These are phyloP conservation scores for Nomada ferruginata DNA, from an alignment of 2,888 invertebrate species.

Conservation along the genomic window DNA sequence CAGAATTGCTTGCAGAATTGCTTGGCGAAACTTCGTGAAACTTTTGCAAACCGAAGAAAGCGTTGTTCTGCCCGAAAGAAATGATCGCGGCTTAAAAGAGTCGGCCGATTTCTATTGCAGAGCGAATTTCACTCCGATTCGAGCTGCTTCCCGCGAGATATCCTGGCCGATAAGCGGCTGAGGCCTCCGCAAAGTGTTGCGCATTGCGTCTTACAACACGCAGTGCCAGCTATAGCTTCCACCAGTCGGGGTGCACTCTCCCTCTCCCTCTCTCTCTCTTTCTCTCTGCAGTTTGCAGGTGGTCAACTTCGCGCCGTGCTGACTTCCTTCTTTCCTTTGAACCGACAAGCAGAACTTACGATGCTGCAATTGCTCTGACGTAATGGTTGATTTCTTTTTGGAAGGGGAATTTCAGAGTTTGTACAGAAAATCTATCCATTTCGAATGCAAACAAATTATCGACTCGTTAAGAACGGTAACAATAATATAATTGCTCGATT, in stretches of 20 bases:
- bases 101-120: conserved; percentile 1
- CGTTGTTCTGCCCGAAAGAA: not conserved
- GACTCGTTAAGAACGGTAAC: too few relatives aligned
- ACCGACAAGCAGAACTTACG: not conserved
- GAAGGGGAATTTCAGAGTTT: too few relatives aligned
- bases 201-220: conserved; percentile 81
- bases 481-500: too few relatives aligned
- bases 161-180: conserved; percentile 52
- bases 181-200: conserved; percentile 80
- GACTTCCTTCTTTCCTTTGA: not conserved
- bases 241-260: conserved; percentile 45
- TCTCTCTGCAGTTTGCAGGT: conserved; percentile 74
- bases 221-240: conserved; percentile 63
- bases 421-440: too few relatives aligned
- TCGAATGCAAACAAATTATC: too few relatives aligned
- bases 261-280: conserved; percentile 17
- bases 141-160: conserved; percentile 55
- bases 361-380: not conserved
- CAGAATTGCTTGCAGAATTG: not conserved
- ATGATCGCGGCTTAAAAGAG: not conserved
- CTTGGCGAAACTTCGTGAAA: not conserved
- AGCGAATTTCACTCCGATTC: conserved; percentile 50
- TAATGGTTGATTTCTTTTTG: not conserved
- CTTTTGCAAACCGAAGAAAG: not conserved
- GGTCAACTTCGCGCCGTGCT: conserved; percentile 68